Percentiles rank a stretch among this genome's conserved stretches.
Evolutionary conservation across 2,797 vertebrate species (phyloP).

Genomic region (Cottoperca gobio): DNA sequence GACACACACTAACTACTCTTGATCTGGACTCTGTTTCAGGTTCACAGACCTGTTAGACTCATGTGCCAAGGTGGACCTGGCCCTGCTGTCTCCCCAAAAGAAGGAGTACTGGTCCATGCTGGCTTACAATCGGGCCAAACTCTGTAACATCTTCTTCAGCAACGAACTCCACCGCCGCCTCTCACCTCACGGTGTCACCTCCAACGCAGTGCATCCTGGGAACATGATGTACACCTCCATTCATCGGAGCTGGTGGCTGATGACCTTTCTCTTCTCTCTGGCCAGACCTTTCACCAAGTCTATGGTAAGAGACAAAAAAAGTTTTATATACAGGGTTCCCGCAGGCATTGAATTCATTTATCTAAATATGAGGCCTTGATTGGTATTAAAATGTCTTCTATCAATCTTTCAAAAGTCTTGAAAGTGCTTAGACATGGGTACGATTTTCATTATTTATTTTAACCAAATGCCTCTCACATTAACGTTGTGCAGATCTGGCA

Average conservation of each 20-base stretch:
- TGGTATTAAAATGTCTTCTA: no score
- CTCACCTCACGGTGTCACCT: slow-evolving; percentile 89
- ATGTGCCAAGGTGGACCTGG: slow-evolving; percentile 90
- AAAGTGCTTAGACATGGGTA: no score
- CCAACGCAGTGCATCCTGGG: slow-evolving; percentile 94
- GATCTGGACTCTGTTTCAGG: slow-evolving; percentile 79
- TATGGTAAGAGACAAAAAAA: slow-evolving; percentile 88
- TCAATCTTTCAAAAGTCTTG: no score
- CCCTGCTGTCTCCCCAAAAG: slow-evolving; percentile 89
- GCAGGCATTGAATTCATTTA: no score
- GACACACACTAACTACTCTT: slow-evolving; percentile 31
- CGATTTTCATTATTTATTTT: no score
- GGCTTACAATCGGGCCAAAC: slow-evolving; percentile 98
- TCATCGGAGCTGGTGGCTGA: slow-evolving; percentile 95
- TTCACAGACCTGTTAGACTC: slow-evolving; percentile 93
- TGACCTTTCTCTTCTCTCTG: slow-evolving; percentile 93
- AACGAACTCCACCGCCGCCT: slow-evolving; percentile 93
- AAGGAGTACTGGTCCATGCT: slow-evolving; percentile 96
- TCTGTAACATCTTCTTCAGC: slow-evolving; percentile 96
- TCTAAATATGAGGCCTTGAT: no score
- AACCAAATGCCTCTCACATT: no score
- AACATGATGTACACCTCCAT: slow-evolving; percentile 96
- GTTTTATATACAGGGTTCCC: no score
- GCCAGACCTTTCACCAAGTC: slow-evolving; percentile 97
- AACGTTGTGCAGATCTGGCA: no score